Base-by-base conservation (phyloP, 37 sponge, comb jelly and placozoan species). In the Crambe crambe region DNA sequence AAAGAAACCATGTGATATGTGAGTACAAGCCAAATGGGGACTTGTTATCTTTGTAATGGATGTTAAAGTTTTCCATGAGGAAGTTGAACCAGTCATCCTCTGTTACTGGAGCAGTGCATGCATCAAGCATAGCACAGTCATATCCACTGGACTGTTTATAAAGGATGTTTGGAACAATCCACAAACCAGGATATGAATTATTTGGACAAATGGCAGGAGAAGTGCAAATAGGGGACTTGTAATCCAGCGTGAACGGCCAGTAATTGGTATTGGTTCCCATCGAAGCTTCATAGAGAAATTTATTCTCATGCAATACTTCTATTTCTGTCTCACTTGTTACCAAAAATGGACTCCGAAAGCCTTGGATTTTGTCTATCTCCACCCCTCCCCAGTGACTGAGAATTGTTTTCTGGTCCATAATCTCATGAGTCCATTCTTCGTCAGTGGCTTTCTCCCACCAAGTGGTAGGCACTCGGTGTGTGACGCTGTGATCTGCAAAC, bases 181-280 rank as follows among this genome's bases (percentile, higher is more conserved):
- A 80, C 5, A 80, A 21, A 8, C 87, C 87, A 12, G 87, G 87
- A 60, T 80, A 79, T 3, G 87, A 79, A 29, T 79, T 34, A 22
- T 63, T 38, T 32, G 87, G 87, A 30, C 87, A 86, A 2, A 75
- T 73, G 10, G 77, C 72, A 26, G 87, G 87, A 18, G 26, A 25
- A 34, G 15, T 74, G 42, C 87, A 86, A 18, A 80, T 40, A 3
- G 82, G 82, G 25, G 88, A 81, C 64, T 81, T 74, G 78, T 87
- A 87, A 37, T 87, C 88, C 23, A 87, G 72, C 4, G 87, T 86
- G 80, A 80, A 86, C 21, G 87, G 87, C 86, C 86, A 85, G 60
- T 86, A 86, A 27, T 29, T 66, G 5, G 35, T n/a, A 43, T 40
- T 23, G 27, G 74, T 75, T 36, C 66, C 68, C n/a, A n/a, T n/a